Evolutionary conservation across 2,888 invertebrate genomes (phyloP), one percentile per base, ranked within the genome.

Genomic region (Brachynemurus nebulosus): DNA sequence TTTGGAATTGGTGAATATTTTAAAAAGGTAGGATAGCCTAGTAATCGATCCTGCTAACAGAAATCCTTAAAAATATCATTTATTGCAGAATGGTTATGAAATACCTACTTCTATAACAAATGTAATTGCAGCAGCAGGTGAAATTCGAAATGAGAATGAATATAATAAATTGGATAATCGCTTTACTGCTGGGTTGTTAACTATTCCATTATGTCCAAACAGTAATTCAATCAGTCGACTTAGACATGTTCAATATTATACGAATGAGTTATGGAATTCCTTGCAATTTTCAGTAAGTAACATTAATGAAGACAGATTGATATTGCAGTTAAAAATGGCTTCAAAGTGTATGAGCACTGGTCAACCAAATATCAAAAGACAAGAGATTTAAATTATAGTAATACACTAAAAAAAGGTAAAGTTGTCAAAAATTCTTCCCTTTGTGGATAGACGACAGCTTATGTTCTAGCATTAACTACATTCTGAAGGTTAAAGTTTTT

Each of bases 1-100:
- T 60, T 60, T 23, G 68, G 68, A 45, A 56, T 72, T 14, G 34
- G 19, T 4, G 23, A 36, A 20, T 42, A 42, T 42, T 42, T 42
- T 18, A 16, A 34, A 34, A 14, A 42, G 20, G 42, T 42, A 34
- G n/a, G n/a, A n/a, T n/a, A n/a, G n/a, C n/a, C n/a, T n/a, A n/a
- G n/a, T n/a, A n/a, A n/a, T n/a, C n/a, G n/a, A n/a, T n/a, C n/a
- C n/a, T n/a, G n/a, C n/a, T n/a, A n/a, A n/a, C n/a, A n/a, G n/a
- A n/a, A n/a, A n/a, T n/a, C n/a, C n/a, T n/a, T n/a, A n/a, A n/a
- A n/a, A n/a, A n/a, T 35, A 16, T 8, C 9, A 9, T 3, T 16
- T 36, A 8, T 36, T 36, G 14, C 20, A 37, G 37, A 37, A 37
- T 17, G 8, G n/a, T 20, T 12, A n/a, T 7, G 17, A 37, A 20